Evolutionary conservation across 1,140 invertebrate species (phyloP).

Genomic region (Oncopodura yosiiana): DNA sequence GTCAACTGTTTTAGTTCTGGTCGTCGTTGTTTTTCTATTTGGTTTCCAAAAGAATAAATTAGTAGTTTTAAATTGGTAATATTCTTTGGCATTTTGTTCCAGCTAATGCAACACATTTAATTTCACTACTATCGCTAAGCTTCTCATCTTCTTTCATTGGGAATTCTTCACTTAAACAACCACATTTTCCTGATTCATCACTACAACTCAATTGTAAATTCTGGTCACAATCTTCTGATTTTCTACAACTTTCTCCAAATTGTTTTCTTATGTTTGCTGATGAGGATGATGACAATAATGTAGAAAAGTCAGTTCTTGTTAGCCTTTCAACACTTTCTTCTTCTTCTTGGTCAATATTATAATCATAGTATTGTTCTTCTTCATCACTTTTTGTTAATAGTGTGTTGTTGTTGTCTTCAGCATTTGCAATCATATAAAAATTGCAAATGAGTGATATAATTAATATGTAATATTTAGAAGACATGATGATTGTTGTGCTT

Average conservation of each 20-base stretch:
- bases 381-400: too few relatives aligned
- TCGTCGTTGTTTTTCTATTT: neutral
- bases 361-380: too few relatives aligned
- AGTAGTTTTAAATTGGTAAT: neutral
- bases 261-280: neutral
- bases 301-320: neutral
- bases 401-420: too few relatives aligned
- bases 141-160: neutral
- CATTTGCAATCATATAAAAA: neutral
- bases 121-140: neutral
- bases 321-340: too few relatives aligned
- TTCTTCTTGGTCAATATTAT: too few relatives aligned
- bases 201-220: neutral
- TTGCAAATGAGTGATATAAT: too few relatives aligned
- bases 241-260: constrained; percentile 1
- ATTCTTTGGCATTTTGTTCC: constrained; percentile 5
- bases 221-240: neutral
- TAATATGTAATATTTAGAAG: too few relatives aligned
- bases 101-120: constrained; percentile 4
- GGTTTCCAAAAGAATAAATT: neutral
- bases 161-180: too few relatives aligned
- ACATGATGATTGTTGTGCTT: too few relatives aligned
- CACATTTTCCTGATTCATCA: neutral
- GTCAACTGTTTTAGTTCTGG: neutral
- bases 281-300: neutral